Conservation (phyloP, 2,888 invertebrate genomes). For the Limnephilus marmoratus region DNA sequence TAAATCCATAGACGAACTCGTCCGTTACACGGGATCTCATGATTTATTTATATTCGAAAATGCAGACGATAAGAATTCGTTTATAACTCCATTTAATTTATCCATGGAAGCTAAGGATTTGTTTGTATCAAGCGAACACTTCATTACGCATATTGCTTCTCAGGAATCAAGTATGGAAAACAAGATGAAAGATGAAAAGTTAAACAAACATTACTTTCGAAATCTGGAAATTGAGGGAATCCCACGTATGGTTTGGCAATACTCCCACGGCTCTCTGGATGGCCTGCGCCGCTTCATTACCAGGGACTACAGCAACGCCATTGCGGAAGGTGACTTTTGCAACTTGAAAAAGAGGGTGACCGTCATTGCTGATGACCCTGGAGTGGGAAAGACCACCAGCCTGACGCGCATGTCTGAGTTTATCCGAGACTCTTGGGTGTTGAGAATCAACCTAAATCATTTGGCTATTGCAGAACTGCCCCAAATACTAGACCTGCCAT, state of each 20-base stretch:
- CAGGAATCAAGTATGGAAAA: too few relatives aligned
- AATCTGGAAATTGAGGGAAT: neutral
- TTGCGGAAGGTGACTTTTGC: neutral
- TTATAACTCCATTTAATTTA: neutral
- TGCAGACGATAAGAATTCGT: neutral
- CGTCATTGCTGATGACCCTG: neutral
- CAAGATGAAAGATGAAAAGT: too few relatives aligned
- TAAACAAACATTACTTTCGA: neutral
- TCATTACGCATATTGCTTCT: too few relatives aligned
- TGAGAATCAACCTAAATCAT: neutral
- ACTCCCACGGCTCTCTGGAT: neutral
- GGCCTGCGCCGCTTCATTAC: neutral
- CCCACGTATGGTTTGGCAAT: neutral
- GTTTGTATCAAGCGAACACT: too few relatives aligned
- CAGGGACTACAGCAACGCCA: neutral
- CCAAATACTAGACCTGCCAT: neutral
- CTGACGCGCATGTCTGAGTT: neutral
- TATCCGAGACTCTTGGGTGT: neutral
- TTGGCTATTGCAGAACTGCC: neutral
- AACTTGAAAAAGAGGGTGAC: neutral
- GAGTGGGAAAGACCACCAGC: neutral
- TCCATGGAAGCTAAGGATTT: too few relatives aligned
- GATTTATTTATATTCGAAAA: neutral
- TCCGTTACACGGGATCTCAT: too few relatives aligned
- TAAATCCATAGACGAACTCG: neutral